These are phyloP conservation scores for Brachionus asplanchnoidis DNA, from an alignment of 1,140 invertebrate genomes.

Conservation along the genomic window DNA sequence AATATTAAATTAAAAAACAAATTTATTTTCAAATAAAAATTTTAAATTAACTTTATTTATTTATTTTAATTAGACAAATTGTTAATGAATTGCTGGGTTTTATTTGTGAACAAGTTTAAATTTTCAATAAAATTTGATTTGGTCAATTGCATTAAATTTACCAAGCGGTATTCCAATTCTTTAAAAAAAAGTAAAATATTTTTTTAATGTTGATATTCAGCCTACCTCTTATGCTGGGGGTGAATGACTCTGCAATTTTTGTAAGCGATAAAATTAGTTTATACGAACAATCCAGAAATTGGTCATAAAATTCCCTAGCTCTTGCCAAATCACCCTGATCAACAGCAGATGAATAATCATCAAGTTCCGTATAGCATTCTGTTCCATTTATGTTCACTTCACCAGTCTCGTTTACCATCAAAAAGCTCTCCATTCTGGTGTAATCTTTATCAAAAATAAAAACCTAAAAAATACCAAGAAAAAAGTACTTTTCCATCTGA, in stretches of 20 bases:
- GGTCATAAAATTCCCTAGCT: neutral
- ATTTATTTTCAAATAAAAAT: neutral
- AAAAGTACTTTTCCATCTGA: neutral
- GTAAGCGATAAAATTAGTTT: neutral
- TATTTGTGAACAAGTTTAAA: neutral
- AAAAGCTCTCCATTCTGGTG: conserved; percentile 19
- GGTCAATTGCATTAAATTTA: neutral
- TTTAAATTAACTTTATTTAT: neutral
- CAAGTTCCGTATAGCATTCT: neutral
- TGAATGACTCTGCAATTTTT: neutral
- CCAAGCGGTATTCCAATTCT: neutral
- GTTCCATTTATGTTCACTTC: neutral
- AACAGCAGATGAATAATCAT: neutral
- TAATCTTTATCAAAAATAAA: neutral
- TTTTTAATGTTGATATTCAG: neutral
- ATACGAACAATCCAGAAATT: neutral
- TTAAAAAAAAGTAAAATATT: no score
- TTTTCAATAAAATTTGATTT: neutral
- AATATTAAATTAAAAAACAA: neutral
- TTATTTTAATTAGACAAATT: neutral
- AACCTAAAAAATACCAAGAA: neutral
- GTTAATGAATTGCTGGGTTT: neutral
- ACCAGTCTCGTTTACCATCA: neutral
- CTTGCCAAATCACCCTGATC: neutral
- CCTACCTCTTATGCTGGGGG: neutral